Base-by-base conservation (phyloP, 2,888 invertebrate species). In the Melanostoma scalare region DNA sequence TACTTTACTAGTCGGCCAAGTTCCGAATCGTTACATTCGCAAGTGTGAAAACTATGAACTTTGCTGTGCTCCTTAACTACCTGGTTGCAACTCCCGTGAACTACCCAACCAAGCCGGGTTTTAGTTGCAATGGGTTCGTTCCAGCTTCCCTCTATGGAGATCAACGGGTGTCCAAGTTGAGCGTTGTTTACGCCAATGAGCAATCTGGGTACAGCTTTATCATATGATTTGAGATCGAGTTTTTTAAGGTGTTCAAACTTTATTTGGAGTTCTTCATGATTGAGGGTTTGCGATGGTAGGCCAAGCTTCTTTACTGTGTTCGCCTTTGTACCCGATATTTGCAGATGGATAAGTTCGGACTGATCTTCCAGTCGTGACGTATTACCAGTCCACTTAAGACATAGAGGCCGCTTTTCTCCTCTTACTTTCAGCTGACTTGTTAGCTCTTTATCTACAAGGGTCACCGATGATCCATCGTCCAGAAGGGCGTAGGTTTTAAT, bases 131-230 rank as follows among this genome's bases (percentile, higher is more conserved):
- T 10, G 6, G 56, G 69, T 20, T 56, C 48, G 9, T 30, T 10
- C 2, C 4, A 6, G 6, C 31, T 31, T 40, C 48, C 69, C 10
- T 69, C 48, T n/a, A 4, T 56, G 6, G n/a, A 38, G 3, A 30
- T 6, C 4, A 56, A 30, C 3, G 46, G 36, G 30, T 36, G 20
- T 2, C 55, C 46, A 2, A 56, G 3, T 6, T 36, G 35, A 1
- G 56, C 48, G 6, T 48, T 58, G 31, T 69, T 56, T 5, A 69
- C 46, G 8, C 56, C 56, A 31, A 56, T 69, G 5, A 69, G 35
- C 48, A 69, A 9, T 0, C 46, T 35, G 2, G 65, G 67, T 5
- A 6, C 6, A 2, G 8, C 44, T 0, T n/a, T 9, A 10, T 20
- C 0, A n/a, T 69, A 69, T 0, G 48, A 8, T 10, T 58, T 5